Conservation (phyloP, 2,888 invertebrate genomes). For the Diarsia rubi region DNA sequence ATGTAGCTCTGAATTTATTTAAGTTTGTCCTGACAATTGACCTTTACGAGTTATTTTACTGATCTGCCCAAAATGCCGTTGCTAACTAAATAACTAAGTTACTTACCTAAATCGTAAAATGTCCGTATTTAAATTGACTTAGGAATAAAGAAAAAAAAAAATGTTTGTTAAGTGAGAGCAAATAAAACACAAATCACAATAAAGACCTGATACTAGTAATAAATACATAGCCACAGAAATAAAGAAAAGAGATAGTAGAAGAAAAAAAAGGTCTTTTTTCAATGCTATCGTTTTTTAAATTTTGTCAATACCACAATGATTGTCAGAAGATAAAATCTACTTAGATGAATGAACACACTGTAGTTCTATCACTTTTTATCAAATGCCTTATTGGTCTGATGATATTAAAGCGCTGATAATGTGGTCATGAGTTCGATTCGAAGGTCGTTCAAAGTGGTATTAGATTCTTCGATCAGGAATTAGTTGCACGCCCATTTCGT, state of each 20-base stretch:
- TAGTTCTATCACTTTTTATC: background rate
- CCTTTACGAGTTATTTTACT: conserved; percentile 31
- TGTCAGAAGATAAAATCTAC: no score
- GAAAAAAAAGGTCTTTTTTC: no score
- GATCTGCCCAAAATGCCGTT: conserved; percentile 12
- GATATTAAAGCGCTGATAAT: background rate
- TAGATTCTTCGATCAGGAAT: background rate
- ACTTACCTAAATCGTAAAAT: background rate
- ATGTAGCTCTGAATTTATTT: conserved; percentile 25
- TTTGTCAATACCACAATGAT: no score
- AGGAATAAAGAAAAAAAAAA: background rate
- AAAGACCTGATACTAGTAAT: background rate
- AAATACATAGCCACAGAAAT: no score
- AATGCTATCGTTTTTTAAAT: no score
- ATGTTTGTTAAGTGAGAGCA: no score
- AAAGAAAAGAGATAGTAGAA: no score
- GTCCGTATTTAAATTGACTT: background rate
- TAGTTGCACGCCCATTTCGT: no score
- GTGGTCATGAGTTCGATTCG: background rate
- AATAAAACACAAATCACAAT: background rate
- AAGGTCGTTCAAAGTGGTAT: background rate
- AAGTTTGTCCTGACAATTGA: conserved; percentile 9
- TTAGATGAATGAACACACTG: background rate
- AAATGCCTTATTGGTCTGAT: background rate
- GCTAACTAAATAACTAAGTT: conserved; percentile 9